Conservation (phyloP, 1,140 invertebrate species). For the Drepana arcuata region DNA sequence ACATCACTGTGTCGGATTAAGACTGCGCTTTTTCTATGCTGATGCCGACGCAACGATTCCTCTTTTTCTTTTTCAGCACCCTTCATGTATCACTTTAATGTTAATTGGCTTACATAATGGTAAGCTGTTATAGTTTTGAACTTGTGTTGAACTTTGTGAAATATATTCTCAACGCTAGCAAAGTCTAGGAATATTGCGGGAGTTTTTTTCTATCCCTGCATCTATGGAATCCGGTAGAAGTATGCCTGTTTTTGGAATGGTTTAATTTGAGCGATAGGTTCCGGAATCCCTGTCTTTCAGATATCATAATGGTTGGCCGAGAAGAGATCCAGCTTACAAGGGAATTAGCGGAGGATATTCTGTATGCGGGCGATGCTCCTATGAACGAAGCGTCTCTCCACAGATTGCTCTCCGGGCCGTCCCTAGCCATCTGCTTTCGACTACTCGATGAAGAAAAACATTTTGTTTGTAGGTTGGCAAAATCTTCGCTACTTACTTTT, state of each 20-base stretch:
- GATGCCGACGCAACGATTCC: too few relatives aligned
- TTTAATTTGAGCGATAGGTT: not conserved
- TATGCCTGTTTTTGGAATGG: too few relatives aligned
- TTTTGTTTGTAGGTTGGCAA: constrained; percentile 36
- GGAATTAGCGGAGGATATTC: constrained; percentile 31
- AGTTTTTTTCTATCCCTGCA: too few relatives aligned
- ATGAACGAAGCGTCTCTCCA: constrained; percentile 47
- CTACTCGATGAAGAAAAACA: constrained; percentile 37
- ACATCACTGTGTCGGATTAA: too few relatives aligned
- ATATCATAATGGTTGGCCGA: constrained; percentile 58
- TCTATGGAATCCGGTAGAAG: too few relatives aligned
- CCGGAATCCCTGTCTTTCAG: constrained; percentile 16
- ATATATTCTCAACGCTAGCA: too few relatives aligned
- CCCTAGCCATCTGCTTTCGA: constrained; percentile 47
- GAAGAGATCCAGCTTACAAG: constrained; percentile 40
- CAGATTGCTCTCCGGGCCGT: constrained; percentile 29
- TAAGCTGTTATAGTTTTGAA: not conserved
- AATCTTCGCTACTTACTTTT: not conserved
- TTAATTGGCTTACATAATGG: too few relatives aligned
- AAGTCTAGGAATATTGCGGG: too few relatives aligned
- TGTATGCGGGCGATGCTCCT: constrained; percentile 48
- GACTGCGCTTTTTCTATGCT: too few relatives aligned
- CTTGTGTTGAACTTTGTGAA: too few relatives aligned
- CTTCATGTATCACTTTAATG: constrained; percentile 1
- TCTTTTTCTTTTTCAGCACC: too few relatives aligned